Conservation (phyloP, 23 tunicate species). For the Oikopleura albicans region DNA sequence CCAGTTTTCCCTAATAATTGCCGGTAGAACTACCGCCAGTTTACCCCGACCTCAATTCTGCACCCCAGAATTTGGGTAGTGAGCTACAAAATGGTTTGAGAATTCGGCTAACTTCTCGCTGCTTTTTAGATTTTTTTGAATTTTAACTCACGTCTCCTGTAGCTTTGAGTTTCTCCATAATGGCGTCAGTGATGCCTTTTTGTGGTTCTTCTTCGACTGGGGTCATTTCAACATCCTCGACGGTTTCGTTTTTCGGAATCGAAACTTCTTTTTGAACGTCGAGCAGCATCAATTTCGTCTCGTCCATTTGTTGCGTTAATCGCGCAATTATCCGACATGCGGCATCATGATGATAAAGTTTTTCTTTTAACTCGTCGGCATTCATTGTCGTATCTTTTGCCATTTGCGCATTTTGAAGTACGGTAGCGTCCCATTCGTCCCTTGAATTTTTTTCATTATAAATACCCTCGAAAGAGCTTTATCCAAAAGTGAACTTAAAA, state of each 20-base stretch:
- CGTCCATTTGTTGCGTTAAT: neutral
- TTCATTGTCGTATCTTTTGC: neutral
- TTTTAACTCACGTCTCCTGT: no score
- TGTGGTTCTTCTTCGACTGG: neutral
- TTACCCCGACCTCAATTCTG: no score
- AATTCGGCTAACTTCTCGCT: no score
- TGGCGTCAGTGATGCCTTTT: neutral
- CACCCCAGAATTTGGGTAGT: no score
- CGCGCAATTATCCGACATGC: neutral
- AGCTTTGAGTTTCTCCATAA: neutral
- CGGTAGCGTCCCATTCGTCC: neutral
- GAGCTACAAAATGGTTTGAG: no score
- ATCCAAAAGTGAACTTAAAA: no score
- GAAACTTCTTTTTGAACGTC: neutral
- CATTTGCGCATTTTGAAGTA: neutral
- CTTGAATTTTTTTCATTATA: no score
- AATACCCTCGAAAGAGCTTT: no score
- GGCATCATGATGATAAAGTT: neutral
- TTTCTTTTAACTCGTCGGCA: neutral
- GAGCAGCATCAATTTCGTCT: neutral
- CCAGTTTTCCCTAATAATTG: no score
- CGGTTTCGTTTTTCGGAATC: neutral
- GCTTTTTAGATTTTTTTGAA: no score
- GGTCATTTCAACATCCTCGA: neutral
- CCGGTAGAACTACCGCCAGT: no score